A percentile compares a stretch with the other conserved stretches of the same genome.
Conservation (phyloP, 2,888 invertebrate genomes). For the Onthophagus sagittarius region DNA sequence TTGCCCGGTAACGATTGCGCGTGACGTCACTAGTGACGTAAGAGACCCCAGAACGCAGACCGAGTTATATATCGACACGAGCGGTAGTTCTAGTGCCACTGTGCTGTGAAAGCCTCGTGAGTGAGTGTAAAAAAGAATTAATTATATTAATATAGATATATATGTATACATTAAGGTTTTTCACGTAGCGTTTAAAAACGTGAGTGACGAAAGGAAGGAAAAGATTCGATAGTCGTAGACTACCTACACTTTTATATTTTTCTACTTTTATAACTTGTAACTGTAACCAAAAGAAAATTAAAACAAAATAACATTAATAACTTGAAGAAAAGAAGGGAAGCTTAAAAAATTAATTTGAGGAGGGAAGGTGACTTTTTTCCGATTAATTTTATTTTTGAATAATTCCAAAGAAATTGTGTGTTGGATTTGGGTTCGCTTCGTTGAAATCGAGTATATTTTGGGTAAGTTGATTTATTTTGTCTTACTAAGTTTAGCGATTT, state of each 20-base stretch:
- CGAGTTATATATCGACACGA: slow-evolving; percentile 46
- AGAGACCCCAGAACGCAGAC: slow-evolving; percentile 40
- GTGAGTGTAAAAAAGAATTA: slow-evolving; percentile 23
- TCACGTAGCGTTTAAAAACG: neutral
- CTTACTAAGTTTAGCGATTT: no score
- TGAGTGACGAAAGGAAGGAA: neutral
- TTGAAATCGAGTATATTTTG: no score
- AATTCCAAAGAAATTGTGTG: no score
- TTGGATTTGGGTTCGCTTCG: no score
- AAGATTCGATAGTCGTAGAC: slow-evolving; percentile 23
- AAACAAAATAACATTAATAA: no score
- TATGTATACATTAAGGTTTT: neutral
- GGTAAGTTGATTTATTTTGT: no score
- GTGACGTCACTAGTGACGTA: slow-evolving; percentile 42
- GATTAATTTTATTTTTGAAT: no score
- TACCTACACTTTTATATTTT: slow-evolving; percentile 49
- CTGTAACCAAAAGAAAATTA: neutral
- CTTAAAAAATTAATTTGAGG: no score
- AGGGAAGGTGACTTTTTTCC: no score
- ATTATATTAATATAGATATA: slow-evolving; percentile 9
- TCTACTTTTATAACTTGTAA: slow-evolving; percentile 44
- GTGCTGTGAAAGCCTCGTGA: slow-evolving; percentile 43
- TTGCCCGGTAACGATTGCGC: slow-evolving; percentile 40
- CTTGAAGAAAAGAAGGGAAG: no score
- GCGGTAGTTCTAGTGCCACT: slow-evolving; percentile 40